Conservation (phyloP, 2,797 vertebrate species). For the Enteromius unitaeniatus region DNA sequence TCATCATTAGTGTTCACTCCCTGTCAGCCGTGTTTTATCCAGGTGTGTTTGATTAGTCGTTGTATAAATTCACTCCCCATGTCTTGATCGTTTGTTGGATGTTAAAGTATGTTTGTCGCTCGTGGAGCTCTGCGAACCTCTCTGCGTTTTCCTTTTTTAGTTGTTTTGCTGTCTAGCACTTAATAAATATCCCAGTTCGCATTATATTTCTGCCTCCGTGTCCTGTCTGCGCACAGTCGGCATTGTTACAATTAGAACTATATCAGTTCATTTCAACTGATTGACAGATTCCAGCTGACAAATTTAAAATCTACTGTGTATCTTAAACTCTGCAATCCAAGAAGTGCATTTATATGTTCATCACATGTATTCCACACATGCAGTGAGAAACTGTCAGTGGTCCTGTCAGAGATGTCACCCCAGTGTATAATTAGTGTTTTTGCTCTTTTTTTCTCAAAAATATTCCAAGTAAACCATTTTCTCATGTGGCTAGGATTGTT, state of each 20-base stretch:
- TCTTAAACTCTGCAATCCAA: not conserved
- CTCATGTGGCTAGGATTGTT: not conserved
- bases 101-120: too few relatives aligned
- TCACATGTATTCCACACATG: not conserved
- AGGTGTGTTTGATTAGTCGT: too few relatives aligned
- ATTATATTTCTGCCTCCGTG: too few relatives aligned
- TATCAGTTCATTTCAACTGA: not conserved
- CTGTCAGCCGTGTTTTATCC: too few relatives aligned
- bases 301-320: not conserved
- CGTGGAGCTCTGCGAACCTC: too few relatives aligned
- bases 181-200: too few relatives aligned
- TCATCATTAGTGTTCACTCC: too few relatives aligned
- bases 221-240: too few relatives aligned
- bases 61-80: too few relatives aligned
- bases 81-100: too few relatives aligned
- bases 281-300: not conserved
- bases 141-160: too few relatives aligned
- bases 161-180: too few relatives aligned
- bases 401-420: not conserved
- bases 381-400: not conserved
- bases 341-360: not conserved
- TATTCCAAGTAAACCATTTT: not conserved
- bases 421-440: not conserved
- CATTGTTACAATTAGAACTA: not conserved
- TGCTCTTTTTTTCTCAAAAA: not conserved